phyloP scores from a whole-genome alignment of 2,888 invertebrate genomes.

The Thereva nobilitata region DNA sequence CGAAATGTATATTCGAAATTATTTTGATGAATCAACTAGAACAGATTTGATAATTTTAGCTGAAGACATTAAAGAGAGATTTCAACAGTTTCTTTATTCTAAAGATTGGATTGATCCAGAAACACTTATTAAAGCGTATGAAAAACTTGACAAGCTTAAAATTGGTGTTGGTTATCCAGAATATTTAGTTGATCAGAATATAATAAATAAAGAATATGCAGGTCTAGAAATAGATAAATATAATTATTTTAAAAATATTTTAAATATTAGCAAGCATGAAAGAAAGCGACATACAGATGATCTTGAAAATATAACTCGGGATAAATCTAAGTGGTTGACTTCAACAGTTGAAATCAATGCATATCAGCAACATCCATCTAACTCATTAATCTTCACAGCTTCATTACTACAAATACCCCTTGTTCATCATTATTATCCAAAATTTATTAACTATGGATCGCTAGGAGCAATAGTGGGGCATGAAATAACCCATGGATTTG shows the following conservation, averaged over 20 bases:
- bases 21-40: too few species aligned
- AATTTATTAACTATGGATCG: slow-evolving; percentile 61
- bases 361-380: not conserved
- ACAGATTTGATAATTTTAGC: too few species aligned
- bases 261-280: slow-evolving; percentile 1
- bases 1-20: too few species aligned
- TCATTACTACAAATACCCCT: slow-evolving; percentile 8
- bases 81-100: not conserved
- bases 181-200: not conserved
- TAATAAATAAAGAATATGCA: slow-evolving; percentile 8
- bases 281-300: not conserved
- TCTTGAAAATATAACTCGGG: not conserved
- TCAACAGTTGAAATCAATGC: slow-evolving; percentile 17
- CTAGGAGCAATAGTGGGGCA: slow-evolving; percentile 86
- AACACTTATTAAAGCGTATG: slow-evolving; percentile 1
- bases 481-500: slow-evolving; percentile 84
- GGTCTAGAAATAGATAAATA: not conserved
- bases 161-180: slow-evolving; percentile 21
- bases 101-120: slow-evolving; percentile 21
- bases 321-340: not conserved
- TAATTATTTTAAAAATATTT: slow-evolving; percentile 11
- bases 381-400: slow-evolving; percentile 13
- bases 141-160: slow-evolving; percentile 13
- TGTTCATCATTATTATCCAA: slow-evolving; percentile 12
- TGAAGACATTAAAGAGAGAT: slow-evolving; percentile 8